These are phyloP conservation scores for Smutsia gigantea DNA, from an alignment of 2,797 vertebrate species.

Conservation along the genomic window DNA sequence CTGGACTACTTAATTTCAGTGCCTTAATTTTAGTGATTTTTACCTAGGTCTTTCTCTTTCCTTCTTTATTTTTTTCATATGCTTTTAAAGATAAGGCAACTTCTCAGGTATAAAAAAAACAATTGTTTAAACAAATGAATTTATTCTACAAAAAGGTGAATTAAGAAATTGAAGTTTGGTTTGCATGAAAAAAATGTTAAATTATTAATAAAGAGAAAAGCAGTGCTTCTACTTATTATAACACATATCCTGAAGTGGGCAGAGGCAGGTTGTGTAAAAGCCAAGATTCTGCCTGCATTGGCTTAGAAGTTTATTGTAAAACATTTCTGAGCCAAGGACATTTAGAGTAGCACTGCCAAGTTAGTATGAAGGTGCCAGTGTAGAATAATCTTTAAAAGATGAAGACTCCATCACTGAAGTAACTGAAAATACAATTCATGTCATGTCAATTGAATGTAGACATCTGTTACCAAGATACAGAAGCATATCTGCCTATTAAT, in stretches of 20 bases:
- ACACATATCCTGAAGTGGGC: constrained; percentile 76
- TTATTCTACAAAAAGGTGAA: constrained; percentile 27
- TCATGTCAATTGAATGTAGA: constrained; percentile 58
- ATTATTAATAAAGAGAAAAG: constrained; percentile 66
- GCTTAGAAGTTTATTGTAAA: constrained; percentile 85
- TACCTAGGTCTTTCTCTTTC: not conserved
- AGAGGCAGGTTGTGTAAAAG: constrained; percentile 46
- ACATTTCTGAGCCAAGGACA: constrained; percentile 85
- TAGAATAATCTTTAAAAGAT: constrained; percentile 81
- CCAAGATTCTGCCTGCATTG: constrained; percentile 86
- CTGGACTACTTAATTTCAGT: not conserved
- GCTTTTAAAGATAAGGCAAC: constrained; percentile 5
- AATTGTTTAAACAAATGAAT: not conserved
- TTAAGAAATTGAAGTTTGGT: constrained; percentile 3
- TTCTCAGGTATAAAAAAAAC: not conserved
- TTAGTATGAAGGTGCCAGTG: constrained; percentile 71
- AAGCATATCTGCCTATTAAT: constrained; percentile 20
- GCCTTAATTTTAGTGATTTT: not conserved
- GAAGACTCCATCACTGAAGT: constrained; percentile 77
- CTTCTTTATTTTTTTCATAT: not conserved
- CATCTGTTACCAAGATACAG: constrained; percentile 62
- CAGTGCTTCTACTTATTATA: constrained; percentile 74
- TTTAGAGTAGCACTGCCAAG: constrained; percentile 83
- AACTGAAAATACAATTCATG: constrained; percentile 42
- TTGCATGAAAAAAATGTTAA: constrained; percentile 47